These are phyloP conservation scores for Diceros bicornis DNA, from an alignment of 2,797 vertebrate genomes.

Conservation along the genomic window DNA sequence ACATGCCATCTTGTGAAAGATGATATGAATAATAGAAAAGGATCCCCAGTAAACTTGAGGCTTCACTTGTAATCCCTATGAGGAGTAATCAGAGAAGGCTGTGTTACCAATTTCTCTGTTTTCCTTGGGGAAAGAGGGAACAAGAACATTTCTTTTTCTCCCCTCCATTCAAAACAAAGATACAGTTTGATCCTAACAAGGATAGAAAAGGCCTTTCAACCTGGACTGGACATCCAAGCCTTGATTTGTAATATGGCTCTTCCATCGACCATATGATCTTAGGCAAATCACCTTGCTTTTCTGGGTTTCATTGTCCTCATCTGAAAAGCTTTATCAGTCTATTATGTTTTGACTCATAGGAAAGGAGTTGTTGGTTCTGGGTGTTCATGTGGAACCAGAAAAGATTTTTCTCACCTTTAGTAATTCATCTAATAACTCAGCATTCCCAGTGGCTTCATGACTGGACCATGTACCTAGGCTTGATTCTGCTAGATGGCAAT, in stretches of 20 bases:
- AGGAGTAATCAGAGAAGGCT: not conserved
- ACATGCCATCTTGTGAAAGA: not conserved
- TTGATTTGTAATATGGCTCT: not conserved
- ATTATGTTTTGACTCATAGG: not conserved
- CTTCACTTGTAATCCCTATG: not conserved
- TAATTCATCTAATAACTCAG: not conserved
- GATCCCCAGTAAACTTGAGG: not conserved
- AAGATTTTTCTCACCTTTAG: not conserved
- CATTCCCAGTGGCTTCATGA: not conserved
- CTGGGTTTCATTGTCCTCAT: not conserved
- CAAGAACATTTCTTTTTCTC: not conserved
- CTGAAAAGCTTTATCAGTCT: not conserved
- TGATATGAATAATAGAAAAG: not conserved
- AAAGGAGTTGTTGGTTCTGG: not conserved
- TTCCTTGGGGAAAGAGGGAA: not conserved
- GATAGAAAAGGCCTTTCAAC: not conserved
- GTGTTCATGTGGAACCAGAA: not conserved
- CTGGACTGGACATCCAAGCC: not conserved
- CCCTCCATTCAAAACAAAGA: not conserved
- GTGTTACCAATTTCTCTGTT: not conserved
- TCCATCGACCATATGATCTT: not conserved
- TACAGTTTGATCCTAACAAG: not conserved
- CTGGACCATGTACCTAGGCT: not conserved
- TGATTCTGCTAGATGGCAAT: not conserved
- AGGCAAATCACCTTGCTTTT: not conserved